Conservation (phyloP, 2,113 vertebrate genomes). For the Anarhynchus alexandrinus region DNA sequence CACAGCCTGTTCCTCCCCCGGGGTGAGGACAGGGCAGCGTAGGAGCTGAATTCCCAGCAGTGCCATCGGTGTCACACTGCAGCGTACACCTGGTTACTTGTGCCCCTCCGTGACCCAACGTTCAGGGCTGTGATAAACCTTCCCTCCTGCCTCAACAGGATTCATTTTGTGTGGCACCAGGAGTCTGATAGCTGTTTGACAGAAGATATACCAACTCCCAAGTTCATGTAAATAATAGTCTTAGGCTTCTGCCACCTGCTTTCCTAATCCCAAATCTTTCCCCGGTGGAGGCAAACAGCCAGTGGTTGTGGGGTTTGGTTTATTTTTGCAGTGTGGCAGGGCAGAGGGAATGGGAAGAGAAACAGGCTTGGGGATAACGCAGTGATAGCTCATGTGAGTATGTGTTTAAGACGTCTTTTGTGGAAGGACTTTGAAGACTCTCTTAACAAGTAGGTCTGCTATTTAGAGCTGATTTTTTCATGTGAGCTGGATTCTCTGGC, state of each 20-base stretch:
- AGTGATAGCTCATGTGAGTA: neutral
- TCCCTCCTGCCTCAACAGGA: neutral
- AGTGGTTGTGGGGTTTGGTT: neutral
- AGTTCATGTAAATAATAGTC: neutral
- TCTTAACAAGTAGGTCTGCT: neutral
- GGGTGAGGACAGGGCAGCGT: accelerated
- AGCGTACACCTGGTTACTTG: neutral
- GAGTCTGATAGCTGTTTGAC: neutral
- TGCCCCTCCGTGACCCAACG: accelerated
- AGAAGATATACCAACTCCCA: neutral
- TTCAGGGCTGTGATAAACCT: neutral
- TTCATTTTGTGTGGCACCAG: neutral
- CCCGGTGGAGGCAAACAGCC: neutral
- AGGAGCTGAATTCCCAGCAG: neutral
- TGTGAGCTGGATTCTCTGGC: neutral
- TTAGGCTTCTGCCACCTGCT: neutral
- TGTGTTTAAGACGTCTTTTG: neutral
- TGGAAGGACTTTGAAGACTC: neutral
- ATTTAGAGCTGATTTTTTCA: neutral
- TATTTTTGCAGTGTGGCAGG: neutral
- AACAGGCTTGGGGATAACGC: neutral
- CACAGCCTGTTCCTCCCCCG: neutral
- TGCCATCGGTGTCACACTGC: neutral
- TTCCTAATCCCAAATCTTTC: neutral
- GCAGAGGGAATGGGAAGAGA: neutral